Evolutionary conservation across 2,888 invertebrate species (phyloP).

Genomic region (Venustoraphidia nigricollis): DNA sequence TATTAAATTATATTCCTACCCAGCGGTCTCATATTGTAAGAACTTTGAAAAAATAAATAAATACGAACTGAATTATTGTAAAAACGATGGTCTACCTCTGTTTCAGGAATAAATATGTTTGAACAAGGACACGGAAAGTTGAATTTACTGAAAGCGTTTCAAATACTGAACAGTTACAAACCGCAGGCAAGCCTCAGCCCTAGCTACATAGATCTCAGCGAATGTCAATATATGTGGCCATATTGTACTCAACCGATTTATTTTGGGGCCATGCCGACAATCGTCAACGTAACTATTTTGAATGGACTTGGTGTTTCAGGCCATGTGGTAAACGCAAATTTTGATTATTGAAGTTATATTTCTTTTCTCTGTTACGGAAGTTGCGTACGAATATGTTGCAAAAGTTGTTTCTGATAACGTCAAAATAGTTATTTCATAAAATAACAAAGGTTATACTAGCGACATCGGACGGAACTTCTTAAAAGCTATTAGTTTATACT

Average conservation of each 20-base stretch:
- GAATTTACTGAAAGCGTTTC: constrained; percentile 78
- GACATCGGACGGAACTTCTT: too few relatives aligned
- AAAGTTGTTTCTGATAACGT: too few relatives aligned
- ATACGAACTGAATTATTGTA: too few relatives aligned
- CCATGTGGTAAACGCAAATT: constrained; percentile 34
- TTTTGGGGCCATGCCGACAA: constrained; percentile 70
- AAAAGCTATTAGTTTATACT: too few relatives aligned
- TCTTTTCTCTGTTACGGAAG: too few relatives aligned
- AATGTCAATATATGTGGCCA: constrained; percentile 98
- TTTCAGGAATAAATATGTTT: constrained; percentile 70
- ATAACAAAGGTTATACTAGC: too few relatives aligned
- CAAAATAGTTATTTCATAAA: too few relatives aligned
- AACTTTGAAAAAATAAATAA: too few relatives aligned
- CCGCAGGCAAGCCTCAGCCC: constrained; percentile 55
- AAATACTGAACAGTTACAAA: constrained; percentile 46
- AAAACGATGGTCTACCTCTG: neutral
- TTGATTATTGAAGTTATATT: too few relatives aligned
- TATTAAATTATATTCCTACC: too few relatives aligned
- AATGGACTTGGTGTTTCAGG: constrained; percentile 90
- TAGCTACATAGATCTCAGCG: constrained; percentile 83
- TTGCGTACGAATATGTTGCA: too few relatives aligned
- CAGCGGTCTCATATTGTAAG: too few relatives aligned
- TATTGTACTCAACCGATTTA: constrained; percentile 93
- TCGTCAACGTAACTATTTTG: constrained; percentile 85
- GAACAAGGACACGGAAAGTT: constrained; percentile 94